Evolutionary conservation across 2,113 vertebrate genomes (phyloP).

Genomic region (Microcebus jonahi): DNA sequence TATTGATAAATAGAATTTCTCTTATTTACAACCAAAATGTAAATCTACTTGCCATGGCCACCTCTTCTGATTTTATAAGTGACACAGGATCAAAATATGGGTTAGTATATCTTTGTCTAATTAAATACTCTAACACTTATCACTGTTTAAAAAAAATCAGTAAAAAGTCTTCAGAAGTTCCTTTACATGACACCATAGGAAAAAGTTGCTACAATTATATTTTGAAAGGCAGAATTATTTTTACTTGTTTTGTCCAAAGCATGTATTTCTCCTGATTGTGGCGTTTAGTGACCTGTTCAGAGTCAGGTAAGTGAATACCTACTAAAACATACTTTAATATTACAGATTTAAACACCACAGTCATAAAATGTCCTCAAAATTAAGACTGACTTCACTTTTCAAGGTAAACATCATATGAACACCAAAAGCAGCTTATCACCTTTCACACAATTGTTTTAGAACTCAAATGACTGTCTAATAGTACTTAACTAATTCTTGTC

Average conservation of each 20-base stretch:
- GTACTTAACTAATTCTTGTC: not conserved
- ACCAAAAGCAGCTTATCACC: not conserved
- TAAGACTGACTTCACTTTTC: not conserved
- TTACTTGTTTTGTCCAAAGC: constrained; percentile 20
- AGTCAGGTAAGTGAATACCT: not conserved
- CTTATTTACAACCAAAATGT: not conserved
- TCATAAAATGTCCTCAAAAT: constrained; percentile 27
- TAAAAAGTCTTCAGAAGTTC: not conserved
- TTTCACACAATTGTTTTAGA: not conserved
- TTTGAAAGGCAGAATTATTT: not conserved
- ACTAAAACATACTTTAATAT: not conserved
- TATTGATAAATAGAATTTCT: not conserved
- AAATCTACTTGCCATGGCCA: not conserved
- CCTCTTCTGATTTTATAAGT: not conserved
- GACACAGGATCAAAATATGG: not conserved
- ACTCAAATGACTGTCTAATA: not conserved
- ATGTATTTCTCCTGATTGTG: not conserved
- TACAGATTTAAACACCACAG: not conserved
- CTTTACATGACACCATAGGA: not conserved
- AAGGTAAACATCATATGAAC: not conserved
- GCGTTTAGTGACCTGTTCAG: not conserved
- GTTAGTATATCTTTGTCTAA: not conserved
- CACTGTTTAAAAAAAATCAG: not conserved
- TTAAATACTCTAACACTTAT: not conserved
- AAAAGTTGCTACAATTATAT: not conserved